Evolutionary conservation across 2,888 invertebrate genomes (phyloP).

Genomic region (Polymixis flavicincta): DNA sequence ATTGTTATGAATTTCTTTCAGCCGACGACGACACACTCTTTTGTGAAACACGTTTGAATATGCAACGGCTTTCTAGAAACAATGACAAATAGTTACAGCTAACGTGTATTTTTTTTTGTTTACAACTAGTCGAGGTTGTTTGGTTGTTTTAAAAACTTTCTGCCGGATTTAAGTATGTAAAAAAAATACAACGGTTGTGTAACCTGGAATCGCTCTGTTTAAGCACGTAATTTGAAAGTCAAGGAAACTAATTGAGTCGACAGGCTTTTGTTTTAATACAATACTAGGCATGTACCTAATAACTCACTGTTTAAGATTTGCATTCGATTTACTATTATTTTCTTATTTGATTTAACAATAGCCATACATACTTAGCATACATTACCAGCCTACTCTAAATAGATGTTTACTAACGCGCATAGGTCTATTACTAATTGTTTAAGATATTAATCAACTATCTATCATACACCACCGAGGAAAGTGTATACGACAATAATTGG

Average conservation of each 20-base stretch:
- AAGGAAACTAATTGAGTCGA: constrained; percentile 55
- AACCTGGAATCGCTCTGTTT: constrained; percentile 69
- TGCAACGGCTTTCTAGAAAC: constrained; percentile 81
- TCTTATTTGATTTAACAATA: constrained; percentile 12
- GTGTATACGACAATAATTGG: constrained; percentile 42
- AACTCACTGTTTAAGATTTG: constrained; percentile 5
- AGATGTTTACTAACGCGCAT: not conserved
- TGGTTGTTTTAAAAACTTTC: constrained; percentile 73
- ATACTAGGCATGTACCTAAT: not conserved
- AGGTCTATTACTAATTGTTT: constrained; percentile 3
- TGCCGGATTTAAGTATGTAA: constrained; percentile 74
- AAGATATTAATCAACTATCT: constrained; percentile 22
- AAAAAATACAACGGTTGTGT: constrained; percentile 71
- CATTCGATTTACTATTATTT: constrained; percentile 4
- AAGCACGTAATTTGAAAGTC: constrained; percentile 67
- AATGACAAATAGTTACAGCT: constrained; percentile 70
- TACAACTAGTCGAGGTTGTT: constrained; percentile 66
- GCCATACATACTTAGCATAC: not conserved
- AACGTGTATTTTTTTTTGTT: constrained; percentile 69
- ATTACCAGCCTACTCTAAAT: not conserved
- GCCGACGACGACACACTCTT: constrained; percentile 68
- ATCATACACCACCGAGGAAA: constrained; percentile 44
- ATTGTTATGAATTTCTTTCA: constrained; percentile 81
- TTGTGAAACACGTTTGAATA: constrained; percentile 74
- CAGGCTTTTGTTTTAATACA: constrained; percentile 18